These are phyloP conservation scores for Eristalis arbustorum DNA, from an alignment of 2,888 invertebrate species.

Conservation along the genomic window DNA sequence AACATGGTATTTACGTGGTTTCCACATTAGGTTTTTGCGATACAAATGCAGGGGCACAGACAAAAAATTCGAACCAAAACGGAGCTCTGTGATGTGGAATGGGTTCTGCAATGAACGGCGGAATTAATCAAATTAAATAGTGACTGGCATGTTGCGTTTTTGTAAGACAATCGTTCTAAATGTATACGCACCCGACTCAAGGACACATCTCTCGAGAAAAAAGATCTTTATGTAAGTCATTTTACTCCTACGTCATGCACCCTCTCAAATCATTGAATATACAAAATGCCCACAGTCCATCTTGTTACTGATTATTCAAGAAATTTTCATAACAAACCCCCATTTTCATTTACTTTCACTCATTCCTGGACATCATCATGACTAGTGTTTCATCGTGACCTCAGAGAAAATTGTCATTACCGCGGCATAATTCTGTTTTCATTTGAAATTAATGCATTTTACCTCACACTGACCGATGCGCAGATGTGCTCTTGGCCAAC, in stretches of 20 bases:
- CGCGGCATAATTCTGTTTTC: constrained; percentile 17
- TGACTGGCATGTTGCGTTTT: not conserved
- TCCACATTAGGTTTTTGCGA: not conserved
- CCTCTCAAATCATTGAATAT: not conserved
- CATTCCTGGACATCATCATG: constrained; percentile 7
- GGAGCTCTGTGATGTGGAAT: not conserved
- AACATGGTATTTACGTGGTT: not conserved
- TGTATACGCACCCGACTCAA: not conserved
- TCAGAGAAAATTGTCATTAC: constrained; percentile 13
- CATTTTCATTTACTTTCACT: not conserved
- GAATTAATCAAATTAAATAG: not conserved
- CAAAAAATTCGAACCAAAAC: not conserved
- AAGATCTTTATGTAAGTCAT: not conserved
- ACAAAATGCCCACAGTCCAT: constrained; percentile 17
- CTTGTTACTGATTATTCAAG: constrained; percentile 30
- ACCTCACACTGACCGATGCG: constrained; percentile 14
- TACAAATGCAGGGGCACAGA: not conserved
- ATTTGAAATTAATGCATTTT: constrained; percentile 35
- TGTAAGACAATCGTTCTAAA: not conserved
- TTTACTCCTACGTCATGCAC: not conserved
- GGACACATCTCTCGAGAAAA: not conserved
- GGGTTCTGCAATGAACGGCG: not conserved
- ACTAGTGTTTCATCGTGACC: constrained; percentile 28
- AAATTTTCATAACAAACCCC: constrained; percentile 38
- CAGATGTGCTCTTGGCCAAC: constrained; percentile 17